Evolutionary conservation across 2,113 vertebrate genomes (phyloP).

Genomic region (Dipodomys merriami): DNA sequence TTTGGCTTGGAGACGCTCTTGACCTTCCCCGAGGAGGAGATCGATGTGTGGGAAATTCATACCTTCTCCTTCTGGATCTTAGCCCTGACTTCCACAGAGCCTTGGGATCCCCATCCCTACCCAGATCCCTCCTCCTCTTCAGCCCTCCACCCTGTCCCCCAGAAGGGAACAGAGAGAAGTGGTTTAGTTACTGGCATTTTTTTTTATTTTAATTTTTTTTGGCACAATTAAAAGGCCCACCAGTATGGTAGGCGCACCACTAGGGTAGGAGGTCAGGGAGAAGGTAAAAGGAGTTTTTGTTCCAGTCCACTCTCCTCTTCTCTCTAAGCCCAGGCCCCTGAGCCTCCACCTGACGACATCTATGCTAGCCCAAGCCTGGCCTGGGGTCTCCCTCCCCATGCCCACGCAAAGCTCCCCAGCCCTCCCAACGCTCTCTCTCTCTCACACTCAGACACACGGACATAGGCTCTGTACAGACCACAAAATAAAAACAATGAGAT

Average conservation of each 20-base stretch:
- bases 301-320: slow-evolving; percentile 64
- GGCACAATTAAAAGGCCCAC: slow-evolving; percentile 75
- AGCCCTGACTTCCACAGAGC: slow-evolving; percentile 6
- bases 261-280: slow-evolving; percentile 44
- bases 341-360: slow-evolving; percentile 40
- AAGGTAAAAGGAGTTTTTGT: slow-evolving; percentile 60
- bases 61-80: slow-evolving; percentile 35
- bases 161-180: slow-evolving; percentile 75
- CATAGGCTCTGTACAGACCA: slow-evolving; percentile 81
- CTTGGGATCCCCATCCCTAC: slow-evolving; percentile 20
- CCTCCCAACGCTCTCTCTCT: slow-evolving; percentile 62
- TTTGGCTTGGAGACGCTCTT: slow-evolving; percentile 15
- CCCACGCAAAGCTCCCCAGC: slow-evolving; percentile 58
- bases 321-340: slow-evolving; percentile 56
- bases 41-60: background rate
- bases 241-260: slow-evolving; percentile 34
- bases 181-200: slow-evolving; percentile 71
- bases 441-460: slow-evolving; percentile 82
- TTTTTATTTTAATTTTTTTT: slow-evolving; percentile 71
- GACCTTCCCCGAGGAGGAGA: slow-evolving; percentile 28
- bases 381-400: slow-evolving; percentile 60
- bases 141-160: background rate
- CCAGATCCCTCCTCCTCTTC: slow-evolving; percentile 9
- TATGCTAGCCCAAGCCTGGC: slow-evolving; percentile 64
- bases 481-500: slow-evolving; percentile 84